These are phyloP conservation scores for Sceloporus tristichus DNA, from an alignment of 2,113 vertebrate genomes.

Conservation along the genomic window DNA sequence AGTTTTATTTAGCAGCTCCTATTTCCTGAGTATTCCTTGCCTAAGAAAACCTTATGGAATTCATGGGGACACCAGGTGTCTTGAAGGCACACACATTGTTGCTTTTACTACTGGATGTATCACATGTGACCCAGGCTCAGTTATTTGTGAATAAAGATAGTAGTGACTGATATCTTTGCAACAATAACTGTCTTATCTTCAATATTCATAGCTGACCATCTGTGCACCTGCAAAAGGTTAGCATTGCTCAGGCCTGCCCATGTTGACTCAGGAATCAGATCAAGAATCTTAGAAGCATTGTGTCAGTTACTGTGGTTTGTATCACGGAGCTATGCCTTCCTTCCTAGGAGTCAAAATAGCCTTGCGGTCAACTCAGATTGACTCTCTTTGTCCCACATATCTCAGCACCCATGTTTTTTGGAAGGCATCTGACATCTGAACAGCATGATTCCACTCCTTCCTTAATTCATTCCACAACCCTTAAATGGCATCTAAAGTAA, in stretches of 20 bases:
- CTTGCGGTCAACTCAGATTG: neutral
- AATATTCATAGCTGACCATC: neutral
- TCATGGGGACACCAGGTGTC: too few relatives aligned
- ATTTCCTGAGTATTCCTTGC: too few relatives aligned
- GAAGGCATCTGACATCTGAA: conserved; percentile 11
- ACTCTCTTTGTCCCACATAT: neutral
- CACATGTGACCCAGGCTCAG: neutral
- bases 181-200: neutral
- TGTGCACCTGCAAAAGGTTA: neutral
- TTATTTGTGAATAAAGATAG: neutral
- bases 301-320: neutral
- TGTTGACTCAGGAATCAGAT: neutral
- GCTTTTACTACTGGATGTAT: neutral
- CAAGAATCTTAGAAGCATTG: neutral
- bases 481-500: conserved; percentile 36
- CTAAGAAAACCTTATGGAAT: too few relatives aligned
- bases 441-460: neutral
- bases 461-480: conserved; percentile 26
- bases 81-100: too few relatives aligned
- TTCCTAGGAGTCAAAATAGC: neutral
- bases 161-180: too few relatives aligned
- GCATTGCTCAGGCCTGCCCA: neutral
- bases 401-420: neutral
- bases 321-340: neutral
- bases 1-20: neutral